A percentile compares a stretch with the other conserved stretches of the same genome.
These are phyloP conservation scores for Cyprinodon brontotheroides DNA, from an alignment of 2,113 vertebrate genomes.

Conservation along the genomic window DNA sequence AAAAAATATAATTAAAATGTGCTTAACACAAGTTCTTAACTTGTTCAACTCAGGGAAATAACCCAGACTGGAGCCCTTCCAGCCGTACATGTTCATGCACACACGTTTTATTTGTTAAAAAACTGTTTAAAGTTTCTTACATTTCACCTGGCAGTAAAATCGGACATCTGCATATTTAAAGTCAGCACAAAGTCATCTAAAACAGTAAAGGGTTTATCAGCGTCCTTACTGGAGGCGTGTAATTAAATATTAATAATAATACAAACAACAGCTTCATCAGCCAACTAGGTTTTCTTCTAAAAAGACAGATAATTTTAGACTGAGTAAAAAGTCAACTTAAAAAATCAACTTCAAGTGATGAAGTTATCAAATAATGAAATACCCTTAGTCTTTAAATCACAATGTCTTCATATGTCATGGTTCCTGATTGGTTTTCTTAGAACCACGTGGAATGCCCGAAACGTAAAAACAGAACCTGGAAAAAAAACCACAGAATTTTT, in stretches of 20 bases:
- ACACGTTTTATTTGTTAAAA: not conserved
- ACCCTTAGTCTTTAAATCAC: not conserved
- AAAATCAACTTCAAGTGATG: not conserved
- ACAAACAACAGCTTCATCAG: not conserved
- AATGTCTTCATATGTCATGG: not conserved
- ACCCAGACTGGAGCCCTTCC: not conserved
- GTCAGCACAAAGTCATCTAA: not conserved
- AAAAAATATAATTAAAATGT: slow-evolving; percentile 51
- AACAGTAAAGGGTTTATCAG: slow-evolving; percentile 7
- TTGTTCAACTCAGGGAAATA: not conserved
- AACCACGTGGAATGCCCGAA: not conserved
- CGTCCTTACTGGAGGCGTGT: not conserved
- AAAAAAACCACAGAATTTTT: not conserved
- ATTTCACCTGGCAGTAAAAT: not conserved
- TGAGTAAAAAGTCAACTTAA: not conserved
- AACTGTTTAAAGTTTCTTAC: not conserved
- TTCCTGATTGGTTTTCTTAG: not conserved
- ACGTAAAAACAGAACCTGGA: no score
- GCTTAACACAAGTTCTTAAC: not conserved
- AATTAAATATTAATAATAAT: not conserved
- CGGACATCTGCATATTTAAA: not conserved
- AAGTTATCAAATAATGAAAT: not conserved
- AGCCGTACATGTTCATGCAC: not conserved
- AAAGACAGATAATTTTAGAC: not conserved
- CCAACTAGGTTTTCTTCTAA: not conserved